Evolutionary conservation across 1,140 invertebrate genomes (phyloP), one percentile per base, ranked within the genome.

Genomic region (Leptonema lineaticorne): DNA sequence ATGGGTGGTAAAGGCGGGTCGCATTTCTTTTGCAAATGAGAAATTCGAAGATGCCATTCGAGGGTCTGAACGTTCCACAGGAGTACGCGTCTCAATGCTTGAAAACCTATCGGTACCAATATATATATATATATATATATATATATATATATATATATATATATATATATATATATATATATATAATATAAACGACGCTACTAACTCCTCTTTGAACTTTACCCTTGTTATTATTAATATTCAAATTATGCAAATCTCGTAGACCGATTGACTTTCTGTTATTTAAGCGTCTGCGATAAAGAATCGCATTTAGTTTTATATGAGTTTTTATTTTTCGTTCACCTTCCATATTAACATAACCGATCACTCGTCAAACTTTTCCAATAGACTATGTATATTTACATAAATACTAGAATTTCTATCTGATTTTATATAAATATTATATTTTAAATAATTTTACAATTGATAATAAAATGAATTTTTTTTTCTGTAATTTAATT

Each of bases 21-120:
- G 67, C 71, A 70, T 73, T 73, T 73, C 71, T 73, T 73, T 73
- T 68, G 71, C 65, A 73, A 73, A 73, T 73, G 69, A 73, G 62
- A 72, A 72, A 63, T 72, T 72, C 67, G 67, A 69, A 73, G 68
- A 70, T 73, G 71, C 68, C 71, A 66, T 69, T 70, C 63, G 22
- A 14, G 20, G 50, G 50, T 22, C 11, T 53, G 22, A 26, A 11
- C 8, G 22, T 53, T 3, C 18, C 46, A 33, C 11, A 41, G 37
- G 2, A 41, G 18, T 24, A n/a, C 50, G 50, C 24, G 50, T 26
- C 50, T 20, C 50, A 8, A 53, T 45, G 37, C 14, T 14, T 16
- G 4, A 14, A 45, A 16, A 45, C 11, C 11, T 45, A 45, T 45
- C 37, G 37, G 16, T 16, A 16, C 29, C 29, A 33, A 33, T 33